These are phyloP conservation scores for Lymantria monacha DNA, from an alignment of 2,888 invertebrate genomes.

Conservation along the genomic window DNA sequence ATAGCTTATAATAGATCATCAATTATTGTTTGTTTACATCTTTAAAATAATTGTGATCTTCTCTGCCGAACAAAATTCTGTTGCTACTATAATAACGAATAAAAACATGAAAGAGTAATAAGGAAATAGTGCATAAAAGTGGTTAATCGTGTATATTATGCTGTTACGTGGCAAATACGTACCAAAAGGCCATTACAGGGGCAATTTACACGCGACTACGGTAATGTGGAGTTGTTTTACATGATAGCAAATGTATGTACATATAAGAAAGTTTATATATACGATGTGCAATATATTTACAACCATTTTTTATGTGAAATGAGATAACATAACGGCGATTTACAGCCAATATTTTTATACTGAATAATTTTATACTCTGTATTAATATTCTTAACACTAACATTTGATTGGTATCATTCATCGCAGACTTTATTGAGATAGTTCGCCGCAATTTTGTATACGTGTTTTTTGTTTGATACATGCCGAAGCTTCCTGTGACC, in stretches of 20 bases:
- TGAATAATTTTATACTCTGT: too few relatives aligned
- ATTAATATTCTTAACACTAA: too few relatives aligned
- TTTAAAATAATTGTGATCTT: too few relatives aligned
- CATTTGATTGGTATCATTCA: too few relatives aligned
- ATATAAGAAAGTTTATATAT: background rate
- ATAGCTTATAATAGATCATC: too few relatives aligned
- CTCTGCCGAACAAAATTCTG: too few relatives aligned
- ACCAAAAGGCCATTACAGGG: constrained; percentile 21
- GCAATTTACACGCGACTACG: constrained; percentile 25
- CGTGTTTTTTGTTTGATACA: too few relatives aligned
- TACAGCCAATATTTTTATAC: too few relatives aligned
- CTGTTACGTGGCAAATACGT: constrained; percentile 5
- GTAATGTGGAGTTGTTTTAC: constrained; percentile 20
- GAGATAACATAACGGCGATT: background rate
- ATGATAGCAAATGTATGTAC: background rate
- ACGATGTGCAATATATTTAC: background rate
- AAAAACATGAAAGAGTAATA: constrained; percentile 1
- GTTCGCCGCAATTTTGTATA: too few relatives aligned
- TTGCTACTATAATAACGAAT: background rate
- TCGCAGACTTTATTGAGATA: too few relatives aligned
- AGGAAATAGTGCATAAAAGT: constrained; percentile 10
- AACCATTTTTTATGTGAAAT: background rate
- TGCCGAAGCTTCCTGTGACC: too few relatives aligned
- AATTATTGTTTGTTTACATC: too few relatives aligned
- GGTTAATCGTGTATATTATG: constrained; percentile 10